Conservation (phyloP, 2,113 vertebrate species). For the Malurus elegans region DNA sequence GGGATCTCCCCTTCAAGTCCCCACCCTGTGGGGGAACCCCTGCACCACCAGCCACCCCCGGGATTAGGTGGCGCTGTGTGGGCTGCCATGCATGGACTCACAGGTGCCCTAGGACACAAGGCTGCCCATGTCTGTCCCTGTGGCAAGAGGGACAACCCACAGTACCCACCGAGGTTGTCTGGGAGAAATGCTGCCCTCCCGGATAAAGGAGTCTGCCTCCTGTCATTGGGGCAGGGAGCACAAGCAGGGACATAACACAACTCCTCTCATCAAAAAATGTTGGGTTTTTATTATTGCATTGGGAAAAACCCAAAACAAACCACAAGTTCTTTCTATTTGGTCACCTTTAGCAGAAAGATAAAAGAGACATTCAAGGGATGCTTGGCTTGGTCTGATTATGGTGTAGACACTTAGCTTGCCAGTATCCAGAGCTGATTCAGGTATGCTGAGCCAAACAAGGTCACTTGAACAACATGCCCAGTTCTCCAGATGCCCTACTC, state of each 20-base stretch:
- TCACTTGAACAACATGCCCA: neutral
- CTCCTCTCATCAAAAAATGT: neutral
- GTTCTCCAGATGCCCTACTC: neutral
- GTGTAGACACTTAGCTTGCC: neutral
- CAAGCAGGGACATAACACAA: neutral
- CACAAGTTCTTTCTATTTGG: neutral
- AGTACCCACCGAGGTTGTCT: neutral
- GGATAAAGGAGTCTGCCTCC: neutral
- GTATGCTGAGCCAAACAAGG: neutral
- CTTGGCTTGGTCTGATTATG: neutral
- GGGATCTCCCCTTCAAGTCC: neutral
- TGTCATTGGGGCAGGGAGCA: neutral
- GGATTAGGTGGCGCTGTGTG: neutral
- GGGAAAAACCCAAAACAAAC: neutral
- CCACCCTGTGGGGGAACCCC: neutral
- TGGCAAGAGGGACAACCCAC: neutral
- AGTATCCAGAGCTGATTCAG: neutral
- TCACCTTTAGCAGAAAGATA: neutral
- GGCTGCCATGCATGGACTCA: neutral
- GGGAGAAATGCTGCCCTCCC: neutral
- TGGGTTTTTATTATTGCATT: slow-evolving; percentile 53
- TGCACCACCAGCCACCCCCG: rapidly evolving
- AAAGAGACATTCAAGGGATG: neutral
- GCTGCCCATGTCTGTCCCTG: neutral
- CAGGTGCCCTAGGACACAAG: neutral